Evolutionary conservation across 2,888 invertebrate genomes (phyloP).

Genomic region (Lypha dubia): DNA sequence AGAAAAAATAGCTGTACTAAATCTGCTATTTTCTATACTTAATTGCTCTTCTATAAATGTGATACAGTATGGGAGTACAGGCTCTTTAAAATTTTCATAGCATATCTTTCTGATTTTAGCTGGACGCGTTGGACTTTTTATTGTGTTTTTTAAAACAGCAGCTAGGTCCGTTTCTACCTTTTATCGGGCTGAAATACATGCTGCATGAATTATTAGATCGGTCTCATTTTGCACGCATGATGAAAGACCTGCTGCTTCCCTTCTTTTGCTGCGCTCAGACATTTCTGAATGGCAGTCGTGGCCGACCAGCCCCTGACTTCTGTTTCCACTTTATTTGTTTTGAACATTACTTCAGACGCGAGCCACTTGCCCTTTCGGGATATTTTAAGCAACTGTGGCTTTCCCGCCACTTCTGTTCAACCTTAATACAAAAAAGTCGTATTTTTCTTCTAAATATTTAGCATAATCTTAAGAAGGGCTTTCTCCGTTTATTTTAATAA

Average conservation of each 20-base stretch:
- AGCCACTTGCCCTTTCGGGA: neutral
- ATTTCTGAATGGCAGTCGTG: neutral
- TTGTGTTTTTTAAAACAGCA: constrained; percentile 5
- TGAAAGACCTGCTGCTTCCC: constrained; percentile 15
- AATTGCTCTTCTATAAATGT: too few species aligned
- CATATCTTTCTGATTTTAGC: too few species aligned
- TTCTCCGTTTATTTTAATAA: neutral
- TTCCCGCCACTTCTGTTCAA: too few species aligned
- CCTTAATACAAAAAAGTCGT: too few species aligned
- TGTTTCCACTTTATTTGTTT: constrained; percentile 5
- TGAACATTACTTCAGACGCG: constrained; percentile 1
- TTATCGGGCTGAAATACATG: neutral
- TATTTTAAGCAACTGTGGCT: neutral
- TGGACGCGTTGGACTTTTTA: too few species aligned
- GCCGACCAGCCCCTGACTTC: neutral
- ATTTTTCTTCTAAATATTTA: neutral
- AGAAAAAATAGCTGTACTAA: too few species aligned
- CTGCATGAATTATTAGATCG: neutral
- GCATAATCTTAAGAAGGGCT: too few species aligned
- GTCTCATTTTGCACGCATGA: neutral
- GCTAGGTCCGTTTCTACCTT: neutral
- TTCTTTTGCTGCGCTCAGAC: constrained; percentile 13
- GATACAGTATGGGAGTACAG: too few species aligned
- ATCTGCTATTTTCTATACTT: too few species aligned
- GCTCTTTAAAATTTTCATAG: too few species aligned